These are phyloP conservation scores for Indicator indicator DNA, from an alignment of 2,113 vertebrate genomes.

Conservation along the genomic window DNA sequence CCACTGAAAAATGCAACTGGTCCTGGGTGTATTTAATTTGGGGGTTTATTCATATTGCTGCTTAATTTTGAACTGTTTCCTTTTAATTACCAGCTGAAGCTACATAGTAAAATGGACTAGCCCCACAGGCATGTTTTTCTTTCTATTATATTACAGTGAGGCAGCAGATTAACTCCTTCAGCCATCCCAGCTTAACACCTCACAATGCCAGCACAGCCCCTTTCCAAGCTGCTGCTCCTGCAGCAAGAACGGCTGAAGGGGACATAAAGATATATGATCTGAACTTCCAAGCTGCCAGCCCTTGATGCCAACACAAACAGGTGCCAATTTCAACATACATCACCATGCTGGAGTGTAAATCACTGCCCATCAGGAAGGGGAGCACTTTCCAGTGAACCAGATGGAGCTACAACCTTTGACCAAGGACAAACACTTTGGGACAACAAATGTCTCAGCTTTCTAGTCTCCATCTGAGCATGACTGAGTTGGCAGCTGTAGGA, in stretches of 20 bases:
- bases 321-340: neutral
- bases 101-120: constrained; percentile 60
- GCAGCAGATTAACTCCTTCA: constrained; percentile 70
- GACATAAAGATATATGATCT: neutral
- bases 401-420: neutral
- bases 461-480: accelerated
- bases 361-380: neutral
- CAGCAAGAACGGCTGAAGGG: neutral
- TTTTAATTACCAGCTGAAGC: constrained; percentile 70
- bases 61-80: constrained; percentile 63
- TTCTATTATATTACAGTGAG: constrained; percentile 66
- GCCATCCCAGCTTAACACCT: constrained; percentile 63
- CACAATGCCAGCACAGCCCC: neutral
- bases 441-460: neutral
- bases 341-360: neutral
- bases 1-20: constrained; percentile 16
- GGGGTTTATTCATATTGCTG: constrained; percentile 57
- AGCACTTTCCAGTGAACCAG: neutral
- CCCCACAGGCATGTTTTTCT: constrained; percentile 67
- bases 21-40: constrained; percentile 38
- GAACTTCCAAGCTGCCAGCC: neutral
- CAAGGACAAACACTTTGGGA: constrained; percentile 8
- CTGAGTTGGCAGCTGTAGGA: neutral
- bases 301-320: neutral
- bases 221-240: constrained; percentile 15